Evolutionary conservation across 2,113 vertebrate species (phyloP).

Genomic region (Pogona vitticeps): DNA sequence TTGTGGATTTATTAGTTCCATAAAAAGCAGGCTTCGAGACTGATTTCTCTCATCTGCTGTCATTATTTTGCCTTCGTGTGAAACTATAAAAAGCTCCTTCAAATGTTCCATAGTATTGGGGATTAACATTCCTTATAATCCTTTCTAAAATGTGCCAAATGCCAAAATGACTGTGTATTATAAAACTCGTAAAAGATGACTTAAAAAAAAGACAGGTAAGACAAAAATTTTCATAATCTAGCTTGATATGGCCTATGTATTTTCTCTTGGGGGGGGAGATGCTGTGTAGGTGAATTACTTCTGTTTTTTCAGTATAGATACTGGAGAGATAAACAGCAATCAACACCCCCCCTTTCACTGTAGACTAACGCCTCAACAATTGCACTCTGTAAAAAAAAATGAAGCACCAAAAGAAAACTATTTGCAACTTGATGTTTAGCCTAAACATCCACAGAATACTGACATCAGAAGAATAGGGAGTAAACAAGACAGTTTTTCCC

Average conservation of each 20-base stretch:
- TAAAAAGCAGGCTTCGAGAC: background rate
- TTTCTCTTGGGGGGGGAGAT: background rate
- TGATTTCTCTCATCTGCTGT: background rate
- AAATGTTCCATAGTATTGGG: background rate
- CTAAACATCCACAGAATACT: background rate
- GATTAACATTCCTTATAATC: background rate
- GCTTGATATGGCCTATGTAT: background rate
- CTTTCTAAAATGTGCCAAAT: background rate
- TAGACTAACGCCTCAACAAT: background rate
- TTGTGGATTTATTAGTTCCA: background rate
- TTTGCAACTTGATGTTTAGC: too few species aligned
- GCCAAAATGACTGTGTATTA: too few species aligned
- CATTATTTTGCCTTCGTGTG: background rate
- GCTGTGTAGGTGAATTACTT: background rate
- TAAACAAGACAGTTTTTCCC: background rate
- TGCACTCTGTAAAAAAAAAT: background rate
- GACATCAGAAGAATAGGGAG: background rate
- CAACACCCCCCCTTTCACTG: background rate
- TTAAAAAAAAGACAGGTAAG: background rate
- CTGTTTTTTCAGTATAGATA: background rate
- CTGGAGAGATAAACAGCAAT: background rate
- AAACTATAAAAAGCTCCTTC: background rate
- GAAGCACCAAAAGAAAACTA: background rate
- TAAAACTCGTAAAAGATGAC: background rate
- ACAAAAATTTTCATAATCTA: background rate